These are phyloP conservation scores for Dorcus hopei DNA, from an alignment of 2,888 invertebrate species.

Conservation along the genomic window DNA sequence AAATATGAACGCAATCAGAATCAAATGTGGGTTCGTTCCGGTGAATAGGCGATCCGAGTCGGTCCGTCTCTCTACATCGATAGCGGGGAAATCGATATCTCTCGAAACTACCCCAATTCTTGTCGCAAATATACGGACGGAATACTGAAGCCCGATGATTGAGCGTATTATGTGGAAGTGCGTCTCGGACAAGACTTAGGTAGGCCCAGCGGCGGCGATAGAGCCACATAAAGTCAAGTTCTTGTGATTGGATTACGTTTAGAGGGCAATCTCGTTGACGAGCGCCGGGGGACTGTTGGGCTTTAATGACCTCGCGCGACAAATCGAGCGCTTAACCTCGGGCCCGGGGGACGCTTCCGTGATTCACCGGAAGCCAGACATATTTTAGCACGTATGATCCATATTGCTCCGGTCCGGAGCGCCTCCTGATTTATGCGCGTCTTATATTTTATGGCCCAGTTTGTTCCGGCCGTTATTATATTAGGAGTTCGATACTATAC, in stretches of 20 bases:
- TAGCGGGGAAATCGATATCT: conserved; percentile 29
- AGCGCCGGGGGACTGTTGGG: conserved; percentile 57
- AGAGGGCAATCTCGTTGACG: conserved; percentile 59
- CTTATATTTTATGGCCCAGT: conserved; percentile 65
- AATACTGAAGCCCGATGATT: conserved; percentile 30
- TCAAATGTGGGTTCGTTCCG: conserved; percentile 46
- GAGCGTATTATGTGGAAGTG: conserved; percentile 28
- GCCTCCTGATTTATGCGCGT: conserved; percentile 60
- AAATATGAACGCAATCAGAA: conserved; percentile 46
- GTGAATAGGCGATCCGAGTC: conserved; percentile 40
- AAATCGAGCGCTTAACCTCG: conserved; percentile 52
- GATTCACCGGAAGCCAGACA: conserved; percentile 39
- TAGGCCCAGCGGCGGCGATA: conserved; percentile 30
- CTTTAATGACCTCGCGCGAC: conserved; percentile 53
- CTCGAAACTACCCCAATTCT: conserved; percentile 30
- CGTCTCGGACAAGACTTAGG: conserved; percentile 31
- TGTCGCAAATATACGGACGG: conserved; percentile 34
- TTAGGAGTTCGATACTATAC: conserved; percentile 59
- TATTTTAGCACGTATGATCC: conserved; percentile 45
- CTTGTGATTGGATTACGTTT: conserved; percentile 66
- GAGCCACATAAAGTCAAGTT: conserved; percentile 38
- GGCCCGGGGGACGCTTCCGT: conserved; percentile 35
- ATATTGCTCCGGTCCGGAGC: conserved; percentile 25
- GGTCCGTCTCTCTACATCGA: conserved; percentile 27
- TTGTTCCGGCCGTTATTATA: conserved; percentile 66